Evolutionary conservation across 2,888 invertebrate species (phyloP).

Genomic region (Leucophora obtusa): DNA sequence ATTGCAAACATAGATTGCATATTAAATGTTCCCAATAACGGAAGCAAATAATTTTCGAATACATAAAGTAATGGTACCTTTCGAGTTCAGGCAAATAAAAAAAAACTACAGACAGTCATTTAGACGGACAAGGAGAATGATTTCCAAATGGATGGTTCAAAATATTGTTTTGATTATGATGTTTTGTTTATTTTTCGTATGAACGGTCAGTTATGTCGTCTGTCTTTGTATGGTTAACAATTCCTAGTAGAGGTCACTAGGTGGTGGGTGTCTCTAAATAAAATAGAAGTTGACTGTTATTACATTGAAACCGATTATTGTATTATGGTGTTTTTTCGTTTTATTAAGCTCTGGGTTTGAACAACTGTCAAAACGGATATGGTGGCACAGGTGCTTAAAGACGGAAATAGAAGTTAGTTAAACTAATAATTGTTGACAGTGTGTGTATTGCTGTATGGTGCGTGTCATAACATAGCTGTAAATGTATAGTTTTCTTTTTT

Average conservation of each 20-base stretch:
- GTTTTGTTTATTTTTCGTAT: constrained; percentile 24
- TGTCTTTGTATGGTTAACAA: constrained; percentile 6
- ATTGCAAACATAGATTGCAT: constrained; percentile 52
- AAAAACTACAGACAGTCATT: constrained; percentile 28
- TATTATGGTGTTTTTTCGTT: not conserved
- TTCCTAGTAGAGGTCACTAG: constrained; percentile 67
- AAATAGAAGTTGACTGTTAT: constrained; percentile 35
- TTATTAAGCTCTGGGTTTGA: not conserved
- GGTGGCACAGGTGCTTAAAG: constrained; percentile 56
- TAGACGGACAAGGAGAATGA: constrained; percentile 26
- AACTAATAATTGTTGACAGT: constrained; percentile 42
- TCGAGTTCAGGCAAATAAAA: constrained; percentile 1
- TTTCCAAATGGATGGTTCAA: constrained; percentile 35
- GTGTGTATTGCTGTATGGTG: not conserved
- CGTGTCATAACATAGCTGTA: constrained; percentile 49
- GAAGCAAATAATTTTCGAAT: constrained; percentile 70
- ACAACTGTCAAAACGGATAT: constrained; percentile 61
- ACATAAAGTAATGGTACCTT: constrained; percentile 49
- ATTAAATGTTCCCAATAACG: constrained; percentile 66
- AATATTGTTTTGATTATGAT: constrained; percentile 36
- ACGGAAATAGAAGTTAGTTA: constrained; percentile 56
- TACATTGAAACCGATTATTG: constrained; percentile 18
- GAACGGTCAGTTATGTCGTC: constrained; percentile 11
- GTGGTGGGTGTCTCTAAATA: constrained; percentile 66
- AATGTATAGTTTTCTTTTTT: constrained; percentile 38